Evolutionary conservation across 2,113 vertebrate genomes (phyloP).

Genomic region (Prunella fulvescens): DNA sequence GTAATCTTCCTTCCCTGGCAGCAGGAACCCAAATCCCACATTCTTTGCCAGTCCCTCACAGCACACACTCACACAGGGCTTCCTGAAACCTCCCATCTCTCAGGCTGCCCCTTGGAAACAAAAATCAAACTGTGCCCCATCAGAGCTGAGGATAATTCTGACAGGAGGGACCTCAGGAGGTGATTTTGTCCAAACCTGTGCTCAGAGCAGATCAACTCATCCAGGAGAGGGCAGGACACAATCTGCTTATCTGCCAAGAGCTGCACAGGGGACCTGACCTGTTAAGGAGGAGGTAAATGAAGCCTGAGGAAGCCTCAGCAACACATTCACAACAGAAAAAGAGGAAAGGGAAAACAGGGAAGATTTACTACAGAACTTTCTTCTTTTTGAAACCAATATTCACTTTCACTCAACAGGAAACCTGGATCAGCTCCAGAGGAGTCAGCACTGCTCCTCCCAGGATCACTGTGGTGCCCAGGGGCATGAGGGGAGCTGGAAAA

Average conservation of each 20-base stretch:
- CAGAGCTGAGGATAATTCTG: not conserved
- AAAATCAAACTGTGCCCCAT: not conserved
- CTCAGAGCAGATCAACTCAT: not conserved
- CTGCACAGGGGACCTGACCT: not conserved
- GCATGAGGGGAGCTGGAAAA: not conserved
- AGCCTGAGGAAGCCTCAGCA: not conserved
- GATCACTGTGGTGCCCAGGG: not conserved
- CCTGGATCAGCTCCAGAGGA: not conserved
- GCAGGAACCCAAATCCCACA: not conserved
- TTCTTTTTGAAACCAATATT: not conserved
- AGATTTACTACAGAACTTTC: not conserved
- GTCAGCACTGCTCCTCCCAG: not conserved
- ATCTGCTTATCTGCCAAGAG: not conserved
- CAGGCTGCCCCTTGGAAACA: not conserved
- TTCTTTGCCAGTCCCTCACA: not conserved
- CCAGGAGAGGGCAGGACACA: not conserved
- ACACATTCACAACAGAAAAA: not conserved
- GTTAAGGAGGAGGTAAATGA: not conserved
- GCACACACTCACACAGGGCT: not conserved
- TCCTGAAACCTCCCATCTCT: not conserved
- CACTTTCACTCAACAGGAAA: not conserved
- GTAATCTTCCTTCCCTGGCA: not conserved
- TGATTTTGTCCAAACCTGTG: not conserved
- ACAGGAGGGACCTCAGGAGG: not conserved
- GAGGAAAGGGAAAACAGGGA: not conserved